phyloP scores from a whole-genome alignment of 2,113 vertebrate genomes.

The Trichechus manatus region DNA sequence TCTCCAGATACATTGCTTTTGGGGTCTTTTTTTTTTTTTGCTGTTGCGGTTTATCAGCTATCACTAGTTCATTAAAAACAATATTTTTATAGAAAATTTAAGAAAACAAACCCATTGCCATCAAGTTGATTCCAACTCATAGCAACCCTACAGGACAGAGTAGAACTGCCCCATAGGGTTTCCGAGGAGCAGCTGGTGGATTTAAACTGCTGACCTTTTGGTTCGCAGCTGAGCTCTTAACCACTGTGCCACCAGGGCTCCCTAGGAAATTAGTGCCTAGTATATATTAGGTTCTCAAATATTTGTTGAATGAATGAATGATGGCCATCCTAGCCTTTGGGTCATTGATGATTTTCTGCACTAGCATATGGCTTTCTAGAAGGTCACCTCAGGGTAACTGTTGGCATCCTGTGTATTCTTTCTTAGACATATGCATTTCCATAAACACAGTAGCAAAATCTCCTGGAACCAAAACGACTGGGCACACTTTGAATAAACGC shows the following conservation, averaged over 20 bases:
- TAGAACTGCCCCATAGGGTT: too few relatives aligned
- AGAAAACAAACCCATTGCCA: too few relatives aligned
- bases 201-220: too few relatives aligned
- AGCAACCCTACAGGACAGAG: too few relatives aligned
- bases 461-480: not conserved
- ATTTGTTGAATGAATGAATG: not conserved
- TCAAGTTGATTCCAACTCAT: too few relatives aligned
- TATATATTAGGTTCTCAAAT: slow-evolving; percentile 41
- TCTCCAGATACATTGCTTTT: not conserved
- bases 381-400: not conserved
- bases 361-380: not conserved
- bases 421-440: not conserved
- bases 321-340: not conserved
- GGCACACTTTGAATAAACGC: not conserved
- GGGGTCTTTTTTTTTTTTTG: not conserved
- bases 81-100: not conserved
- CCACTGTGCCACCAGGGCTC: not conserved
- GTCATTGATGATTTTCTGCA: not conserved
- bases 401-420: not conserved
- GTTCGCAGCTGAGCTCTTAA: too few relatives aligned
- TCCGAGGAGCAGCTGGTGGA: too few relatives aligned
- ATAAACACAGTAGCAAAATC: not conserved
- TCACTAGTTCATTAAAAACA: not conserved
- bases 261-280: not conserved
- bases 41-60: not conserved